Evolutionary conservation across 2,113 vertebrate species (phyloP).

Genomic region (Elaphurus davidianus): DNA sequence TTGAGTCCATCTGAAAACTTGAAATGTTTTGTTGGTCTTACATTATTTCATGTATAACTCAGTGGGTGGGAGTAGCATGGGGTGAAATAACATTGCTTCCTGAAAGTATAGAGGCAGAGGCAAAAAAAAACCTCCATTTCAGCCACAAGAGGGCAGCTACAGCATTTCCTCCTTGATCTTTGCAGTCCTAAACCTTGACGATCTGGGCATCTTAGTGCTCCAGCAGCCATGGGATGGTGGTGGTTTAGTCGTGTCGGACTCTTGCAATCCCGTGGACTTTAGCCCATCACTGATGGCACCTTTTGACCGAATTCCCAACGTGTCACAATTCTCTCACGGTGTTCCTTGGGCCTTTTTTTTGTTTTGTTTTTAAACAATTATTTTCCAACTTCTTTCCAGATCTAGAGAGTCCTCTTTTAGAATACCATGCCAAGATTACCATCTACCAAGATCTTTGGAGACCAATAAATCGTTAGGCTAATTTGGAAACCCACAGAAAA

Average conservation of each 20-base stretch:
- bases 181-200: neutral
- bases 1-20: neutral
- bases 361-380: conserved; percentile 58
- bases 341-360: conserved; percentile 38
- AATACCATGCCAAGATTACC: conserved; percentile 48
- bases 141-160: conserved; percentile 81
- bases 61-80: neutral
- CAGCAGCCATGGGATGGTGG: neutral
- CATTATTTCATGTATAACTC: conserved; percentile 7
- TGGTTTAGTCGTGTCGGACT: accelerated
- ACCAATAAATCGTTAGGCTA: conserved; percentile 58
- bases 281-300: neutral
- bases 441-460: conserved; percentile 60
- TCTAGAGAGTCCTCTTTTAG: conserved; percentile 43
- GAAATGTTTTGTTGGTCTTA: conserved; percentile 37
- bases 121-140: neutral
- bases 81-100: neutral
- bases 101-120: neutral
- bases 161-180: conserved; percentile 37
- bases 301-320: neutral
- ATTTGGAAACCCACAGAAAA: conserved; percentile 61
- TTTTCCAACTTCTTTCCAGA: conserved; percentile 53
- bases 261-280: neutral
- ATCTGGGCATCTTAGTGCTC: neutral
- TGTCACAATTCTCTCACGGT: neutral